Evolutionary conservation across 1,140 invertebrate species (phyloP).

Genomic region (Drosophila sechellia): DNA sequence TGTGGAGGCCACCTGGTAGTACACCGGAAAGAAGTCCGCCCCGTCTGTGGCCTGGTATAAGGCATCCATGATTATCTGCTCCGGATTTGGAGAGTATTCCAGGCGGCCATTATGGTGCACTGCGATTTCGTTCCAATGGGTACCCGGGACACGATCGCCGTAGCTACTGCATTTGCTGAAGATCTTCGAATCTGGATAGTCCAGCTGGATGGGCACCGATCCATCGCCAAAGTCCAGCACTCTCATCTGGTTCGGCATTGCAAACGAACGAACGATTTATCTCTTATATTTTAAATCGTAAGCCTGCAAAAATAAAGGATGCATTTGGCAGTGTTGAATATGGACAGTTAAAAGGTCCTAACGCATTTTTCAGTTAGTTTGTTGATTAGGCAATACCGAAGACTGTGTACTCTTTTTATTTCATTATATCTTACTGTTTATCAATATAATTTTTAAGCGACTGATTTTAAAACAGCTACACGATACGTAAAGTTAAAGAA

Average conservation of each 20-base stretch:
- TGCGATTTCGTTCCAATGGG: conserved; percentile 52
- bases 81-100: conserved; percentile 16
- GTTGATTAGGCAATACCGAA: background rate
- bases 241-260: conserved; percentile 25
- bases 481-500: too few species aligned
- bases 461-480: too few species aligned
- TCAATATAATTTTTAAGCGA: too few species aligned
- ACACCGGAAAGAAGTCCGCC: conserved; percentile 56
- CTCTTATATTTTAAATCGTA: conserved; percentile 12
- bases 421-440: too few species aligned
- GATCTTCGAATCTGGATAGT: conserved; percentile 27
- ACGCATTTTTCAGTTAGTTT: background rate
- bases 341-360: background rate
- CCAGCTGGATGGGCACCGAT: conserved; percentile 38
- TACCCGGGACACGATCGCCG: conserved; percentile 30
- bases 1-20: conserved; percentile 42
- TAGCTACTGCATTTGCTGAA: conserved; percentile 40
- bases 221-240: conserved; percentile 41
- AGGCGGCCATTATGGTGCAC: conserved; percentile 44
- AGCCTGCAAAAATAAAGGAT: background rate
- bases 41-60: conserved; percentile 49
- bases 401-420: background rate
- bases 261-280: background rate
- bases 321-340: conserved; percentile 1
- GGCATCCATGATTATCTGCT: conserved; percentile 43